Conservation (phyloP, 1,140 invertebrate species). For the Ladona fulva region DNA sequence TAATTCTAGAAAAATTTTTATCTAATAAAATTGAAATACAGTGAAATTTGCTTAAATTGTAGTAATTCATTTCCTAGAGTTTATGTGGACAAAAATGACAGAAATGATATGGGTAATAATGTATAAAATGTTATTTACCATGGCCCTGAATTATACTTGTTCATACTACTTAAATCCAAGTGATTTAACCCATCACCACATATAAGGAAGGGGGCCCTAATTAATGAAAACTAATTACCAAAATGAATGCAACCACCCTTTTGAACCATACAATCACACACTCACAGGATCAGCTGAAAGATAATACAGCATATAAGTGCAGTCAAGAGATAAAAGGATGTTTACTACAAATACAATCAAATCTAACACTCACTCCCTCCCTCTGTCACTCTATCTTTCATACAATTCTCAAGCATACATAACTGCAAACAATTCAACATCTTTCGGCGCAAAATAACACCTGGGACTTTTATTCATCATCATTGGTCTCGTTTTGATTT, state of each 20-base stretch:
- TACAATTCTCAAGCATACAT: not conserved
- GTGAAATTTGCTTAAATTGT: too few species aligned
- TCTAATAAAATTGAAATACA: too few species aligned
- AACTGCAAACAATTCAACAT: not conserved
- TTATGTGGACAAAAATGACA: too few species aligned
- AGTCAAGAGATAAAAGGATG: not conserved
- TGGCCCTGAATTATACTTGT: not conserved
- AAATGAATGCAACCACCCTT: not conserved
- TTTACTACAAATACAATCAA: not conserved
- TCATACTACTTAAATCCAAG: not conserved
- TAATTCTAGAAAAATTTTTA: too few species aligned
- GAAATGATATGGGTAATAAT: too few species aligned
- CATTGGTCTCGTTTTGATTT: slow-evolving; percentile 11
- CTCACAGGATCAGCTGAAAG: not conserved
- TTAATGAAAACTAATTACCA: not conserved
- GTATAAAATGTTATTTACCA: not conserved
- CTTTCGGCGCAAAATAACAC: not conserved
- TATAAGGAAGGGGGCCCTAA: not conserved
- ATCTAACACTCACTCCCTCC: not conserved
- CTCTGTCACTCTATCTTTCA: not conserved
- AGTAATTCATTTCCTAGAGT: too few species aligned
- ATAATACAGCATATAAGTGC: not conserved
- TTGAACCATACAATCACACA: not conserved
- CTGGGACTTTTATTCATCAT: slow-evolving; percentile 12
- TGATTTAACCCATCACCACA: not conserved